phyloP scores from a whole-genome alignment of 2,888 invertebrate species.

The Pilophorus perplexus region DNA sequence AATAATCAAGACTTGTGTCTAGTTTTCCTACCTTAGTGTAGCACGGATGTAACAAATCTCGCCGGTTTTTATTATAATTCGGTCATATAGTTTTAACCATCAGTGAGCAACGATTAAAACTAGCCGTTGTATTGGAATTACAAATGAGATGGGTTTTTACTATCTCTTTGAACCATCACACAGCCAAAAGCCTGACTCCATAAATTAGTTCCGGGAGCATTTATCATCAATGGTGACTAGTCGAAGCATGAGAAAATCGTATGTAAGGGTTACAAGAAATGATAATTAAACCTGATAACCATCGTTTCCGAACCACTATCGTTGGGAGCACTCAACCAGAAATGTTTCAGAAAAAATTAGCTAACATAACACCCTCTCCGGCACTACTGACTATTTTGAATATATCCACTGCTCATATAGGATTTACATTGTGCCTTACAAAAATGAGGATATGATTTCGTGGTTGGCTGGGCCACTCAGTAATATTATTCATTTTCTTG shows the following conservation, averaged over 20 bases:
- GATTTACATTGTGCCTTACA: too few species aligned
- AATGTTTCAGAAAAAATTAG: slow-evolving; percentile 25
- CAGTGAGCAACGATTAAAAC: slow-evolving; percentile 30
- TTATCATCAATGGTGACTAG: slow-evolving; percentile 40
- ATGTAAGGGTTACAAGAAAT: slow-evolving; percentile 40
- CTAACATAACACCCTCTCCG: slow-evolving; percentile 7
- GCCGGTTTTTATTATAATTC: slow-evolving; percentile 21
- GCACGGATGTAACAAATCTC: slow-evolving; percentile 32
- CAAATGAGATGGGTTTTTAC: slow-evolving; percentile 39
- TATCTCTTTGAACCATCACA: slow-evolving; percentile 32
- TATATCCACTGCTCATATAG: too few species aligned
- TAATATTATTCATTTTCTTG: too few species aligned
- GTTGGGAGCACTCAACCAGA: slow-evolving; percentile 35
- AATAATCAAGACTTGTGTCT: slow-evolving; percentile 2
- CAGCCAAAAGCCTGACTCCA: slow-evolving; percentile 31
- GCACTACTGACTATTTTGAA: background rate
- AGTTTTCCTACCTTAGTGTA: slow-evolving; percentile 3
- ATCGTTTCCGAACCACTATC: slow-evolving; percentile 32
- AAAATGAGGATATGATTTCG: too few species aligned
- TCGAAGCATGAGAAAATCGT: slow-evolving; percentile 40
- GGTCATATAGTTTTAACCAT: slow-evolving; percentile 23
- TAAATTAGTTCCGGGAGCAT: slow-evolving; percentile 41
- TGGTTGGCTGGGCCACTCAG: slow-evolving; percentile 9
- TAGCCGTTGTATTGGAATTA: slow-evolving; percentile 35
- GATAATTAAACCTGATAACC: slow-evolving; percentile 30